Evolutionary conservation across 2,888 invertebrate genomes (phyloP).

Genomic region (Noctuana brunneofusca): DNA sequence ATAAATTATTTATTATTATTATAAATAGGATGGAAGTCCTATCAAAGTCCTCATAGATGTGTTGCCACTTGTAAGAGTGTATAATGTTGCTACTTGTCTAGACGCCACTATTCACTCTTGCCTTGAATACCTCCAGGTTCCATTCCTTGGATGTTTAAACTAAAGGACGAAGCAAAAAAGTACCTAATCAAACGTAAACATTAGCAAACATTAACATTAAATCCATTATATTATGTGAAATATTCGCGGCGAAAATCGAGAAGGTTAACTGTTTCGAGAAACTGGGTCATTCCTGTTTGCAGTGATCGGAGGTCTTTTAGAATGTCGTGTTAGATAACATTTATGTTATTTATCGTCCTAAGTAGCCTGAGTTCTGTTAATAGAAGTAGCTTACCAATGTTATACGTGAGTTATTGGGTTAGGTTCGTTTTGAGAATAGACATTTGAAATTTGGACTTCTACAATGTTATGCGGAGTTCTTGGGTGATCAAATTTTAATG

Average conservation of each 20-base stretch:
- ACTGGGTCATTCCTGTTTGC: conserved; percentile 33
- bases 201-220: background rate
- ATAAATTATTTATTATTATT: too few species aligned
- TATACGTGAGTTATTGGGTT: conserved; percentile 4
- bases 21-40: too few species aligned
- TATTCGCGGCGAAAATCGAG: conserved; percentile 15
- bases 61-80: too few species aligned
- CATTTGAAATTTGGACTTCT: background rate
- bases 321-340: conserved; percentile 33
- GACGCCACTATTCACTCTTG: too few species aligned
- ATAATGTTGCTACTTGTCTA: too few species aligned
- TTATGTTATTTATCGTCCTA: conserved; percentile 24
- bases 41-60: too few species aligned
- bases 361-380: conserved; percentile 22
- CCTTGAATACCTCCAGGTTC: too few species aligned
- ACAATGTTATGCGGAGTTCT: background rate
- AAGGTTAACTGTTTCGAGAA: conserved; percentile 1
- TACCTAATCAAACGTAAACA: too few species aligned
- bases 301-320: conserved; percentile 32
- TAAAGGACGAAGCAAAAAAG: too few species aligned
- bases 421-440: background rate
- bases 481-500: background rate
- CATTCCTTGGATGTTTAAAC: too few species aligned
- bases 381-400: conserved; percentile 1
- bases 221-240: background rate